Conservation (phyloP, 2,113 vertebrate species). For the Pteronura brasiliensis region DNA sequence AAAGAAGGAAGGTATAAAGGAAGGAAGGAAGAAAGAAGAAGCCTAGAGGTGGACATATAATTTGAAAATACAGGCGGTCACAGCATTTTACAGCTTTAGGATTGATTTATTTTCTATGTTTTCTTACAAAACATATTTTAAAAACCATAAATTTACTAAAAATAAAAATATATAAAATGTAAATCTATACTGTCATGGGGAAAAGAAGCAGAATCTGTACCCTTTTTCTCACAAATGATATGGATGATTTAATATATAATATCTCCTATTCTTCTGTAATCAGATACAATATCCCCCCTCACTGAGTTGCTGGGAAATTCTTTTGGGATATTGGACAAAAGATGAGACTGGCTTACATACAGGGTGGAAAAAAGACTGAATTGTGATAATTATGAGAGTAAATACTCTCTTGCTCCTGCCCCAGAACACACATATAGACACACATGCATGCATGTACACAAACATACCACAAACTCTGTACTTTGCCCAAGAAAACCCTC, state of each 20-base stretch:
- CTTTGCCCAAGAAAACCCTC: background rate
- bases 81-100: background rate
- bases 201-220: background rate
- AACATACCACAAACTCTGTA: background rate
- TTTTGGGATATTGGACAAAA: background rate
- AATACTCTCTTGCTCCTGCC: background rate
- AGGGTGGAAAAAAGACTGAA: background rate
- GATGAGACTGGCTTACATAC: background rate
- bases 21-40: background rate
- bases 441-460: fast-evolving
- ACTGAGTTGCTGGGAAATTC: background rate
- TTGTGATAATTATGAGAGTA: background rate
- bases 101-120: background rate
- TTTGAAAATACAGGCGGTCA: background rate
- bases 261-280: background rate
- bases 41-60: fast-evolving
- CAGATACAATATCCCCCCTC: background rate
- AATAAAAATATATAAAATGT: background rate
- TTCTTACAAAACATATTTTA: background rate
- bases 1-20: fast-evolving
- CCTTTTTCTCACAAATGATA: background rate
- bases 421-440: background rate
- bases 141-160: background rate
- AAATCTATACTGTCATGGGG: background rate
- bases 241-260: background rate